Percentiles rank a stretch among this genome's conserved stretches.
Evolutionary conservation across 2,797 vertebrate genomes (phyloP).

Genomic region (Mico argentatus): DNA sequence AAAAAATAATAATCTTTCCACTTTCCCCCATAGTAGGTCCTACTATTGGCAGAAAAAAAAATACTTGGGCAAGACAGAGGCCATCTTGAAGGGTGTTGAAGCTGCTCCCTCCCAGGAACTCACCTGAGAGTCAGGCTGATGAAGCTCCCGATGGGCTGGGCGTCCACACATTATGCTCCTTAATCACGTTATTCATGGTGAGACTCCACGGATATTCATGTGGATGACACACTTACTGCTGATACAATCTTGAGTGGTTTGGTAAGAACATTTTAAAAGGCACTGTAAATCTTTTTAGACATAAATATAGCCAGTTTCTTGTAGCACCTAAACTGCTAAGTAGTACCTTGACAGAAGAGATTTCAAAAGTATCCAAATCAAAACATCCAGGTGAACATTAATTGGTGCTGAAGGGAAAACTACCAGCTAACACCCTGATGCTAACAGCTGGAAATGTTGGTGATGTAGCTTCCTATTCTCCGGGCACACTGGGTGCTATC

Average conservation of each 20-base stretch:
- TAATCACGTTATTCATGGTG: slow-evolving; percentile 24
- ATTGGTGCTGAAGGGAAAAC: slow-evolving; percentile 27
- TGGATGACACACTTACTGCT: slow-evolving; percentile 17
- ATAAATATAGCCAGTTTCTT: not conserved
- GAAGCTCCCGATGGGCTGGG: not conserved
- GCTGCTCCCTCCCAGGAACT: not conserved
- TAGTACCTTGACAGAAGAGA: not conserved
- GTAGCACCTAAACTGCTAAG: not conserved
- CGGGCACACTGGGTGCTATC: not conserved
- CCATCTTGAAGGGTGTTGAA: not conserved
- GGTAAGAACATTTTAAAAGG: slow-evolving; percentile 18
- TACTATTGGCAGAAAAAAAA: not conserved
- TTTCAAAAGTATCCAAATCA: not conserved
- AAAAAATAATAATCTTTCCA: not conserved
- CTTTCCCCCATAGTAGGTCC: not conserved
- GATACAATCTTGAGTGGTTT: slow-evolving; percentile 40
- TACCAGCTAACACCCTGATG: not conserved
- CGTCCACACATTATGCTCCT: not conserved
- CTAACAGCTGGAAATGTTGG: slow-evolving; percentile 12
- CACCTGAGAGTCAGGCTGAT: not conserved
- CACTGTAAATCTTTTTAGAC: slow-evolving; percentile 11
- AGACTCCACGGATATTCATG: slow-evolving; percentile 5
- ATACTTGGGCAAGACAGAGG: not conserved
- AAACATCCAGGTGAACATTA: slow-evolving; percentile 31
- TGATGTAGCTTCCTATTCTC: not conserved